A percentile compares a stretch with the other conserved stretches of the same genome.
Evolutionary conservation across 2,113 vertebrate species (phyloP).

Genomic region (Alaudala cheleensis): DNA sequence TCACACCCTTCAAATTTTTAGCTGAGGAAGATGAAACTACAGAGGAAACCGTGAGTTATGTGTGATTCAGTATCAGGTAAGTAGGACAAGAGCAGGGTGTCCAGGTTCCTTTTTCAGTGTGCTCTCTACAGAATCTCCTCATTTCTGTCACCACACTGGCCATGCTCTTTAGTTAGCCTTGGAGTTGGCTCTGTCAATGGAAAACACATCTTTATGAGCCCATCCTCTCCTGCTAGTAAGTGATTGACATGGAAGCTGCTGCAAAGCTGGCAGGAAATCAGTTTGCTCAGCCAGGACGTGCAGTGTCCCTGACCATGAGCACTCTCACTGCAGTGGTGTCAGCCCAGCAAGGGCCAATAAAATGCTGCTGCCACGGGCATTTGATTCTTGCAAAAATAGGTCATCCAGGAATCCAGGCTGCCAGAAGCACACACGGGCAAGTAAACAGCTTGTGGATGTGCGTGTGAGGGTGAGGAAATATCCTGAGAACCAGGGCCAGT

Average conservation of each 20-base stretch:
- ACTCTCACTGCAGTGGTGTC: background rate
- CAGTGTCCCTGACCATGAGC: background rate
- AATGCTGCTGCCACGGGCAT: background rate
- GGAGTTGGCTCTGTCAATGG: background rate
- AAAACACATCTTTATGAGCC: background rate
- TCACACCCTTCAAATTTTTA: slow-evolving; percentile 17
- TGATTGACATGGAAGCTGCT: background rate
- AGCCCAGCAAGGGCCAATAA: background rate
- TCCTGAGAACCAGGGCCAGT: background rate
- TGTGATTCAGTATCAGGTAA: background rate
- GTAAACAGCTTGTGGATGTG: background rate
- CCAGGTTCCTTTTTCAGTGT: background rate
- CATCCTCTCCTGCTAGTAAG: background rate
- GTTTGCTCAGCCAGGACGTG: background rate
- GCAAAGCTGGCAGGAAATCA: background rate
- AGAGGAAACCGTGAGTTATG: background rate
- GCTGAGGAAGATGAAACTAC: slow-evolving; percentile 27
- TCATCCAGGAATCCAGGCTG: background rate
- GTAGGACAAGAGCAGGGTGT: background rate
- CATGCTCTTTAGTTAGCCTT: background rate
- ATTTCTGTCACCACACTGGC: background rate
- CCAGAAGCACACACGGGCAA: background rate
- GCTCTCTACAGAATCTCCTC: background rate
- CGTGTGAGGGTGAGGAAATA: background rate
- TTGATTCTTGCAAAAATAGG: slow-evolving; percentile 4